These are phyloP conservation scores for Paragorgia papillata DNA, from an alignment of 92 coral and sea anemone genomes.

Conservation along the genomic window DNA sequence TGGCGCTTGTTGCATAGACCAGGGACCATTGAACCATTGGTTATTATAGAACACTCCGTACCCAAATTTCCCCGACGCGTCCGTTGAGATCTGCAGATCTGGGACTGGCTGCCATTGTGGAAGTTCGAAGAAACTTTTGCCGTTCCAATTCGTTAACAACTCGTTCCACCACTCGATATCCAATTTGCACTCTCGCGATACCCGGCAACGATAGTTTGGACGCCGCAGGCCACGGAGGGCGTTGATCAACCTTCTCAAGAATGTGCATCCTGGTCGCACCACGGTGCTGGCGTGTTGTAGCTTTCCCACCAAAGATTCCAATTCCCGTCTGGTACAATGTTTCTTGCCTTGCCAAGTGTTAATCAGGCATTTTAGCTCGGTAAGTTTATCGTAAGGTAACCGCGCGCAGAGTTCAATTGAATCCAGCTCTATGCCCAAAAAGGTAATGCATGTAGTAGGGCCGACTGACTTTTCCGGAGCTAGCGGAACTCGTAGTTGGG, in stretches of 20 bases:
- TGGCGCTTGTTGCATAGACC: too few species aligned
- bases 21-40: too few species aligned
- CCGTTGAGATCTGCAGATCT: conserved; percentile 28
- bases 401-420: conserved; percentile 2
- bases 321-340: background rate
- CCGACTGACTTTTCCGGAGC: conserved; percentile 29
- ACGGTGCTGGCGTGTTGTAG: conserved; percentile 26
- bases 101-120: background rate
- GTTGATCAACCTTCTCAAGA: conserved; percentile 20
- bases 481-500: conserved; percentile 15
- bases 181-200: background rate
- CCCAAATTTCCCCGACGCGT: conserved; percentile 25
- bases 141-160: conserved; percentile 27
- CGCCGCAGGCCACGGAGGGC: conserved; percentile 4
- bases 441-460: background rate
- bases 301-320: conserved; percentile 23
- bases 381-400: conserved; percentile 30
- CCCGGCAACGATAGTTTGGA: too few species aligned
- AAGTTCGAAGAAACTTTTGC: conserved; percentile 26
- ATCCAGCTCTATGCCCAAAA: conserved; percentile 45
- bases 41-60: conserved; percentile 4
- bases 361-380: background rate
- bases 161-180: conserved; percentile 12
- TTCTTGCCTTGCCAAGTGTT: background rate
- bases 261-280: conserved; percentile 27